Percentiles rank a stretch among this genome's conserved stretches.
Conservation (phyloP, 2,888 invertebrate genomes). For the Cancer borealis region DNA sequence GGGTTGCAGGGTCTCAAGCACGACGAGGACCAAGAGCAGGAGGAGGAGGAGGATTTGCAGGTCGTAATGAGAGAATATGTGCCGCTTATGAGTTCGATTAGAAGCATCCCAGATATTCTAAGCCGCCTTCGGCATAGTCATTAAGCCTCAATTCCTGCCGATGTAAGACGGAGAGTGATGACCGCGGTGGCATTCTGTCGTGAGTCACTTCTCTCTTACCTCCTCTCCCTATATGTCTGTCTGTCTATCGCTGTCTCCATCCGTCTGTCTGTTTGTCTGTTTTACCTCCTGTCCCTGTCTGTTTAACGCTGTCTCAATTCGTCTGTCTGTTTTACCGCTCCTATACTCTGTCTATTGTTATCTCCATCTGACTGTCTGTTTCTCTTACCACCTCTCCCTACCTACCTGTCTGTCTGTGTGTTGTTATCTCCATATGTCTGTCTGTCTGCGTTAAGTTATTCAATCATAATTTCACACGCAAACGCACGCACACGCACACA, state of each 20-base stretch:
- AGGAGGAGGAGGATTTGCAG: neutral
- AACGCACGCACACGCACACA: neutral
- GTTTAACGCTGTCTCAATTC: neutral
- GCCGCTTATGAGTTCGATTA: conserved; percentile 39
- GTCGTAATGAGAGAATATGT: neutral
- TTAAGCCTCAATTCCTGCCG: neutral
- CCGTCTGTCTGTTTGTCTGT: neutral
- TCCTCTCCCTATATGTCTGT: neutral
- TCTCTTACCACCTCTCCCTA: neutral
- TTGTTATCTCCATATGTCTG: neutral
- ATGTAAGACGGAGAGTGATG: conserved; percentile 3
- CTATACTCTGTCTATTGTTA: neutral
- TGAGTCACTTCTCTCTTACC: neutral
- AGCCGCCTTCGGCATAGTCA: conserved; percentile 50
- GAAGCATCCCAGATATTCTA: conserved; percentile 59
- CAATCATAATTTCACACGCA: neutral
- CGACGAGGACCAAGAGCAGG: neutral
- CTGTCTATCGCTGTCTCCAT: neutral
- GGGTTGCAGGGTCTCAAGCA: neutral
- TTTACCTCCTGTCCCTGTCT: neutral
- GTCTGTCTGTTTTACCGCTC: too few relatives aligned
- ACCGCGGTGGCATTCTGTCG: neutral
- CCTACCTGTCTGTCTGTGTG: neutral
- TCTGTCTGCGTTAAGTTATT: too few relatives aligned
- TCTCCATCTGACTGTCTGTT: too few relatives aligned